Conservation (phyloP, 2,113 vertebrate genomes). For the Acanthisitta chloris region DNA sequence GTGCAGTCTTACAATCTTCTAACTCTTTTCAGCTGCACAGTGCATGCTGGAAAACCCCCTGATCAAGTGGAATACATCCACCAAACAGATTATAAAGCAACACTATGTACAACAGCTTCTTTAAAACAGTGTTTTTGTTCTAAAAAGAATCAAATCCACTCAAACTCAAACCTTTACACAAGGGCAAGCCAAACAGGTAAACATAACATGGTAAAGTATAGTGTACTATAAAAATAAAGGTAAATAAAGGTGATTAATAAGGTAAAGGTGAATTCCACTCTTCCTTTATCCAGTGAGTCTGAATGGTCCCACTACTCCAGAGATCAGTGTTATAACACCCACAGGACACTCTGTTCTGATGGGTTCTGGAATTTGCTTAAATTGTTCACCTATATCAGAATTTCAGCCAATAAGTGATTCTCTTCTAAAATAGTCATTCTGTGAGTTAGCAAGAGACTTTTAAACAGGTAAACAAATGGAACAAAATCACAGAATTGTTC, state of each 20-base stretch:
- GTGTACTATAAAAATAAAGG: neutral
- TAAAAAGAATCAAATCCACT: neutral
- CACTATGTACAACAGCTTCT: neutral
- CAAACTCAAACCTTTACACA: neutral
- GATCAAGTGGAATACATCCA: neutral
- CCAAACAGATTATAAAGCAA: neutral
- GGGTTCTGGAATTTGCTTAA: neutral
- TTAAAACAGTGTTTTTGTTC: neutral
- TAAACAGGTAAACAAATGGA: neutral
- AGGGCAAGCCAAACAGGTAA: neutral
- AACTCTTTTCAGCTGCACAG: neutral
- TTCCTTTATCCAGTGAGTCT: neutral
- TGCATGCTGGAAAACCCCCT: neutral
- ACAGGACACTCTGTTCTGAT: neutral
- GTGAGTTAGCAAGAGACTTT: neutral
- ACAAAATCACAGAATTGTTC: fast-evolving
- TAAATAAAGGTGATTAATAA: no score
- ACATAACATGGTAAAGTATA: neutral
- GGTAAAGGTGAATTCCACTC: neutral
- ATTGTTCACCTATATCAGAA: neutral
- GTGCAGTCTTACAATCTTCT: neutral
- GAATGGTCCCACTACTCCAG: neutral
- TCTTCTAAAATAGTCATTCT: neutral
- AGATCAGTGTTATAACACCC: neutral
- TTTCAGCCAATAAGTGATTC: neutral